Conservation (phyloP, 2,888 invertebrate species). For the Liodrosophila aerea region DNA sequence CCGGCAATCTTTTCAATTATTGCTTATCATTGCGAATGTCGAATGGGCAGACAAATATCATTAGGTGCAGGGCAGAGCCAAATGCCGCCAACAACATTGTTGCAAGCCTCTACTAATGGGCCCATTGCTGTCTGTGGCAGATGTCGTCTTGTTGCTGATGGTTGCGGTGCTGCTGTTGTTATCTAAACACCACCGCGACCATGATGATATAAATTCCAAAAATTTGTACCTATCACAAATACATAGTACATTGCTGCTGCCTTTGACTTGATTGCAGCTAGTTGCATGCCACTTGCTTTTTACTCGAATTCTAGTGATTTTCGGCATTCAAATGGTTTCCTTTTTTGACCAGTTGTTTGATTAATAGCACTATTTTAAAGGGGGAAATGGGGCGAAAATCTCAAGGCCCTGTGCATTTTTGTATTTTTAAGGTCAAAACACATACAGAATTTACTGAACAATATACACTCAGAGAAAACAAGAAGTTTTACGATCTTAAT, state of each 20-base stretch:
- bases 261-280: slow-evolving; percentile 40
- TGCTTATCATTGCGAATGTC: slow-evolving; percentile 67
- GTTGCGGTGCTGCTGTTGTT: slow-evolving; percentile 22
- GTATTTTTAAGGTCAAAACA: no score
- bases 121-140: slow-evolving; percentile 24
- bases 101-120: slow-evolving; percentile 29
- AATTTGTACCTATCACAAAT: slow-evolving; percentile 40
- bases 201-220: slow-evolving; percentile 50
- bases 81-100: slow-evolving; percentile 44
- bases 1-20: slow-evolving; percentile 74
- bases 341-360: slow-evolving; percentile 66
- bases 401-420: no score
- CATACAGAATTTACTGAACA: no score
- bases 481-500: no score
- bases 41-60: slow-evolving; percentile 56
- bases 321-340: slow-evolving; percentile 42
- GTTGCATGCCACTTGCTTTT: slow-evolving; percentile 1
- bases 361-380: no score
- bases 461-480: no score
- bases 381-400: no score
- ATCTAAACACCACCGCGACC: slow-evolving; percentile 42
- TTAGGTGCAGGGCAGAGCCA: slow-evolving; percentile 47
- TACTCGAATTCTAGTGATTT: slow-evolving; percentile 4
- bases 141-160: slow-evolving; percentile 28
- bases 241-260: slow-evolving; percentile 28